These are phyloP conservation scores for Nothocercus julius DNA, from an alignment of 2,113 vertebrate species.

Conservation along the genomic window DNA sequence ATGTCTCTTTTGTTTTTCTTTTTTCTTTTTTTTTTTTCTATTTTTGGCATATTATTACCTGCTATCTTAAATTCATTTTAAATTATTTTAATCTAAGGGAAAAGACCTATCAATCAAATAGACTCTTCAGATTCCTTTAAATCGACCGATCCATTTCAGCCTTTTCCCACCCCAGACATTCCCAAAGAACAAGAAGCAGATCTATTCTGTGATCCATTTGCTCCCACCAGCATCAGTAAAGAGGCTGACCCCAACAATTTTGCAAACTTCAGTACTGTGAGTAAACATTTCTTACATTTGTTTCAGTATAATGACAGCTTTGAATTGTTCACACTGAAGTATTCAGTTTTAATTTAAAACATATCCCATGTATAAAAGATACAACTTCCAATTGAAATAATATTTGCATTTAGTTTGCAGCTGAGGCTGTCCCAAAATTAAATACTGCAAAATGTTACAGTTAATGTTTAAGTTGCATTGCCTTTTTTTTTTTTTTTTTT, in stretches of 20 bases:
- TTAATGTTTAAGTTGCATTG: not conserved
- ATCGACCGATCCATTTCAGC: slow-evolving; percentile 88
- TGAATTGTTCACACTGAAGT: slow-evolving; percentile 40
- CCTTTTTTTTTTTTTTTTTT: not conserved
- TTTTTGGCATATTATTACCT: slow-evolving; percentile 63
- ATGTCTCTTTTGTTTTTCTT: not conserved
- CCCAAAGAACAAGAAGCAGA: slow-evolving; percentile 91
- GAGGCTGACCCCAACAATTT: slow-evolving; percentile 89
- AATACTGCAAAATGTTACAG: not conserved
- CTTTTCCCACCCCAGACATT: slow-evolving; percentile 86
- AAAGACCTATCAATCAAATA: slow-evolving; percentile 88
- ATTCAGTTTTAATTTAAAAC: not conserved
- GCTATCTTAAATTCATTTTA: slow-evolving; percentile 68
- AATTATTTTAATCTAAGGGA: slow-evolving; percentile 86
- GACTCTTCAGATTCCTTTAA: slow-evolving; percentile 95
- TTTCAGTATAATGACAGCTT: slow-evolving; percentile 52
- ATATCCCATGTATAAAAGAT: not conserved
- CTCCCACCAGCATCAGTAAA: slow-evolving; percentile 86
- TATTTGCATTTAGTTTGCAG: not conserved
- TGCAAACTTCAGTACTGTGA: slow-evolving; percentile 99
- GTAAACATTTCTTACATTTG: slow-evolving; percentile 77
- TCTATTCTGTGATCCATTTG: slow-evolving; percentile 88
- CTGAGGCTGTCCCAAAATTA: slow-evolving; percentile 20
- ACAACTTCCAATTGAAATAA: not conserved
- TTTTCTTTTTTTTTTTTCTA: not conserved